Evolutionary conservation across 2,888 invertebrate genomes (phyloP), one percentile per base, ranked within the genome.

Genomic region (Leptopterna dolabrata): DNA sequence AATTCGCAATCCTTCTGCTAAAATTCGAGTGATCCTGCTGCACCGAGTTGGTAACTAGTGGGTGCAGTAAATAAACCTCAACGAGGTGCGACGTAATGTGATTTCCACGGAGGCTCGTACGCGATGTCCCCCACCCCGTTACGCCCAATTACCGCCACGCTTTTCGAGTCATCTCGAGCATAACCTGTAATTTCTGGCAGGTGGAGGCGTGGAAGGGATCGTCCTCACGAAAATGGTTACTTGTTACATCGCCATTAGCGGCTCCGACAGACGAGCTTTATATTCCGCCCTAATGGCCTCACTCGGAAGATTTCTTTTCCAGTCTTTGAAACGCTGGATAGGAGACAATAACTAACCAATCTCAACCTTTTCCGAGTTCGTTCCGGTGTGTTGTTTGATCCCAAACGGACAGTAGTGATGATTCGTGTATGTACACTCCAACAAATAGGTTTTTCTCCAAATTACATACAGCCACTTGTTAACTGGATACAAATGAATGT

Each of bases 101-200:
- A 63, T 63, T n/a, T 63, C 63, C 27, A 36, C 63, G 19, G 24
- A 9, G 63, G 63, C 63, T 63, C 63, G 27, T 24, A 63, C 63
- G 13, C 11, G 63, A 63, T 63, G 63, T 63, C 63, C 19, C n/a
- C 63, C 63, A 27, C 63, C 27, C 63, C 63, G 63, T 63, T 63
- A 63, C 63, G 63, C 19, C 63, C 63, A 63, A 63, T 63, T 63
- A 63, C 63, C 24, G 63, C 63, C 63, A 63, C 63, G 63, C 63
- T 63, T 63, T 51, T 63, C 63, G 24, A 27, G 24, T 63, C 63
- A 24, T 63, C 63, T 51, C 63, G 24, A 63, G 63, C 63, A 63
- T 63, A 63, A 63, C 63, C 63, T 63, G 63, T 63, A 63, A 63
- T 63, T 63, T 63, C 63, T 6, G 63, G 16, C 19, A 9, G 19